A percentile compares a stretch with the other conserved stretches of the same genome.
phyloP scores from a whole-genome alignment of 2,113 vertebrate genomes.

The Pipra filicauda region DNA sequence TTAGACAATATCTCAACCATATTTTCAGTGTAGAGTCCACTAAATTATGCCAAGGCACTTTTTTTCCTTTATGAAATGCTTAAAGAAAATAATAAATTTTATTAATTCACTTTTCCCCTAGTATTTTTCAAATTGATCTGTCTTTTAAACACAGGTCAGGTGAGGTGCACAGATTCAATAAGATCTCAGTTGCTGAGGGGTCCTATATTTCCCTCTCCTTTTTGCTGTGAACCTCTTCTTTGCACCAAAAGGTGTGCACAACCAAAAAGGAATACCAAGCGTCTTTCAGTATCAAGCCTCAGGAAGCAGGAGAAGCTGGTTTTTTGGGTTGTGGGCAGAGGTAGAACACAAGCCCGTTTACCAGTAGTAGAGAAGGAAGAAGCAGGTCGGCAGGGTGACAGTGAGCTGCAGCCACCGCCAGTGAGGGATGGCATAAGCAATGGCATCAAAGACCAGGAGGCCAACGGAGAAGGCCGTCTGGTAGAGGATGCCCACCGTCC shows the following conservation, averaged over 20 bases:
- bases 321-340: rapidly evolving
- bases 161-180: not conserved
- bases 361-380: constrained; percentile 79
- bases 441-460: constrained; percentile 65
- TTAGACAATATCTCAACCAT: not conserved
- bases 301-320: not conserved
- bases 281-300: too few species aligned
- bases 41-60: not conserved
- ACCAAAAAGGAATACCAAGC: not conserved
- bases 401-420: constrained; percentile 81
- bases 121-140: not conserved
- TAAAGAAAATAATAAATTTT: not conserved
- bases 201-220: not conserved
- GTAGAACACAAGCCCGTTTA: not conserved
- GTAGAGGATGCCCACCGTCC: constrained; percentile 76
- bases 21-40: not conserved
- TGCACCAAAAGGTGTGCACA: rapidly evolving
- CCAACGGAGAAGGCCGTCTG: constrained; percentile 70
- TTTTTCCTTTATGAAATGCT: not conserved
- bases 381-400: constrained; percentile 72
- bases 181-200: not conserved
- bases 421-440: constrained; percentile 68
- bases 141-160: not conserved
- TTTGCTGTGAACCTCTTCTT: not conserved
- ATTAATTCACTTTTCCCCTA: not conserved